These are phyloP conservation scores for Zaprionus tsacasi DNA, from an alignment of 1,140 invertebrate genomes.

Conservation along the genomic window DNA sequence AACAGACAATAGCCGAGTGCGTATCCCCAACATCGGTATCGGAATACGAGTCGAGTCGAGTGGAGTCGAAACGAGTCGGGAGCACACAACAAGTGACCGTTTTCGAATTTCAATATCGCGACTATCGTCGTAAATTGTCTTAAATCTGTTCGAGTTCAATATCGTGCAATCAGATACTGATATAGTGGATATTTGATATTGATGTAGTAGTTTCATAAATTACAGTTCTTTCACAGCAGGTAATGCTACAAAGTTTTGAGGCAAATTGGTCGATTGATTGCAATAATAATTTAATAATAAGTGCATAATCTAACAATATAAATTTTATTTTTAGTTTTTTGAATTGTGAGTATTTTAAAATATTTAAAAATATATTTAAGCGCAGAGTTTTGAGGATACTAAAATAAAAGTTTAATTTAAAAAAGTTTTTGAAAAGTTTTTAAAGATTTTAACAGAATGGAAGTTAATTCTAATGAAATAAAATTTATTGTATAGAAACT, in stretches of 20 bases:
- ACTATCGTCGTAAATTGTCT: neutral
- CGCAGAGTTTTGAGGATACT: neutral
- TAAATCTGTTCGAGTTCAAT: neutral
- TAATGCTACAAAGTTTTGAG: constrained; percentile 22
- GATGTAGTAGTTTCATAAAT: neutral
- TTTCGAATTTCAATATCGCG: constrained; percentile 6
- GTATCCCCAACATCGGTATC: neutral
- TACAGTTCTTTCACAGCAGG: constrained; percentile 19
- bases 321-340: neutral
- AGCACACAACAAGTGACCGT: constrained; percentile 69
- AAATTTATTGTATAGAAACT: too few relatives aligned
- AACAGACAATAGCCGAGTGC: neutral
- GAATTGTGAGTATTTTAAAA: neutral
- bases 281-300: neutral
- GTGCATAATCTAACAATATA: too few relatives aligned
- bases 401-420: neutral
- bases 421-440: neutral
- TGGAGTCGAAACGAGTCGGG: neutral
- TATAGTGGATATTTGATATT: constrained; percentile 12
- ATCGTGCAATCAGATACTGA: neutral
- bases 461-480: neutral
- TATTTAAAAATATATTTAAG: neutral
- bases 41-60: neutral
- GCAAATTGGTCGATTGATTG: neutral
- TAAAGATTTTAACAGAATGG: too few relatives aligned